A percentile compares a stretch with the other conserved stretches of the same genome.
phyloP scores from a whole-genome alignment of 2,797 vertebrate genomes.

The Hippocampus kuda region DNA sequence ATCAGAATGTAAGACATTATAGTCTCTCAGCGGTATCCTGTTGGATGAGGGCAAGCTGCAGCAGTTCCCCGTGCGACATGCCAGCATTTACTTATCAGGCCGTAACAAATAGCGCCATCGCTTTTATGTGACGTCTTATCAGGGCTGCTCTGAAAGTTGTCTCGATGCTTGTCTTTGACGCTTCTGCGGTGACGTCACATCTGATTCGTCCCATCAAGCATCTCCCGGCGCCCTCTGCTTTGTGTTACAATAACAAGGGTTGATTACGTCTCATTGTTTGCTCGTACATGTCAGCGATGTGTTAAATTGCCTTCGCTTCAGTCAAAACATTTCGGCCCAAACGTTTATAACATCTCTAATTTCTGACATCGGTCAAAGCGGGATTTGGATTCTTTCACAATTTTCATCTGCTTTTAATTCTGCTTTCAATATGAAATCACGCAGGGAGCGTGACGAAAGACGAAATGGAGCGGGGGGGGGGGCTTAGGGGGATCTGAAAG shows the following conservation, averaged over 20 bases:
- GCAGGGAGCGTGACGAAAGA: not conserved
- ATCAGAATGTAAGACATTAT: not conserved
- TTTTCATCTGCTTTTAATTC: slow-evolving; percentile 2
- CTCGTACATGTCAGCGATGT: slow-evolving; percentile 4
- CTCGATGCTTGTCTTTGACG: not conserved
- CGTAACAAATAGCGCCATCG: not conserved
- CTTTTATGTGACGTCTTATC: slow-evolving; percentile 6
- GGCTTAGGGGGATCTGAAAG: not conserved
- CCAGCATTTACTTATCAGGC: slow-evolving; percentile 4
- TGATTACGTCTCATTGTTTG: slow-evolving; percentile 9
- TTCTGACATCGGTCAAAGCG: slow-evolving; percentile 2
- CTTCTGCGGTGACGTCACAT: slow-evolving; percentile 4
- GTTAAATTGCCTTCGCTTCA: slow-evolving; percentile 2
- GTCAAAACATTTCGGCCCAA: slow-evolving; percentile 4
- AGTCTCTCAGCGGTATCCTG: not conserved
- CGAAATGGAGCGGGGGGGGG: not conserved
- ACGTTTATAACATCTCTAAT: slow-evolving; percentile 7
- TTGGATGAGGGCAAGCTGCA: not conserved
- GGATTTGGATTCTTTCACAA: slow-evolving; percentile 4
- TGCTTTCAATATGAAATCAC: slow-evolving; percentile 20
- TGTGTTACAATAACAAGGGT: slow-evolving; percentile 6
- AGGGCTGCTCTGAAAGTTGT: not conserved
- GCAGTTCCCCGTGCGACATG: not conserved
- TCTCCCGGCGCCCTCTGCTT: slow-evolving; percentile 1
- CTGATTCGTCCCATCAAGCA: not conserved